Evolutionary conservation across 2,113 vertebrate species (phyloP), one percentile per base, ranked within the genome.

Genomic region (Macrotus californicus): DNA sequence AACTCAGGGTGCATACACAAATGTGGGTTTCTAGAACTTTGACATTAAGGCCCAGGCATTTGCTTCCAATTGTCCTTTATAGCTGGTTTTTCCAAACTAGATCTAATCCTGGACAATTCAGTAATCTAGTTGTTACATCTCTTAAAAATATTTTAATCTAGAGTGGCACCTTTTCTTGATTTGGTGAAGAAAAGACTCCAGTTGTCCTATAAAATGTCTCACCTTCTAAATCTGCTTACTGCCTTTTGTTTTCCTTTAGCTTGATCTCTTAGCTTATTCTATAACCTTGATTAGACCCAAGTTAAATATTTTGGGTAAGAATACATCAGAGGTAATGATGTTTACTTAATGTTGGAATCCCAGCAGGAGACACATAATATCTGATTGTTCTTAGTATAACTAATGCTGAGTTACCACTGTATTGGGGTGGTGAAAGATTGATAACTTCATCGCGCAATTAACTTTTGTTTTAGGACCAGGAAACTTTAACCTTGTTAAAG

Each of bases 81-180:
- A 80, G 54, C 15, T 73, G 54, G 50, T 80, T 70, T 96, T 39
- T 85, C 34, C 31, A 88, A 92, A 77, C 61, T 70, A 91, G 36
- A 39, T 84, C 59, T 79, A 77, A 88, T 34, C 48, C 43, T 84
- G 52, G 31, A n/a, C 31, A 18, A 48, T 34, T 72, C 22, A 39
- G 11, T 83, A 83, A 59, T 59, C 12, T 81, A 11, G 48, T 67
- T 70, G 22, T 66, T 66, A 43, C 18, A n/a, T n/a, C 64, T 92
- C 64, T 82, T 56, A 80, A 92, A 95, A 76, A 31, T n/a, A 91
- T 85, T 89, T 89, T 56, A 72, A 41, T 82, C 11, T 69, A 82
- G 76, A 66, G 84, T 36, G 43, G 31, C 26, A 73, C 4, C 7
- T 94, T 69, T 54, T 95, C 36, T 67, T 83, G 29, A 79, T 6